Base-by-base conservation (phyloP, 2,797 vertebrate genomes). In the Fistularia tabacaria region DNA sequence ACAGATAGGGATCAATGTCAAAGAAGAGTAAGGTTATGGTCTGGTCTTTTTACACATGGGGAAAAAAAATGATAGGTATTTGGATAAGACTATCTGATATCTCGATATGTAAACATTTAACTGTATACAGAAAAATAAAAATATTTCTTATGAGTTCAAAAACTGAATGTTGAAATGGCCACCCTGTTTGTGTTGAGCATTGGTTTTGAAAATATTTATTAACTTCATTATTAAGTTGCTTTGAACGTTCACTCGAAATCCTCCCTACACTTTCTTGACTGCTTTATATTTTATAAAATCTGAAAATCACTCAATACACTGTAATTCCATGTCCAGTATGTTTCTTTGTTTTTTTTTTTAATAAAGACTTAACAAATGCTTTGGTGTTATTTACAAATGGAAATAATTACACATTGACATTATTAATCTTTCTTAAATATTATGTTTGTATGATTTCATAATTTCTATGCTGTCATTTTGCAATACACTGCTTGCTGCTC, bases 131-230 rank as follows among this genome's bases (percentile, higher is more conserved):
- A 25, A 25, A 25, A 25, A 25, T n/a, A 41, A n/a, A 10, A n/a
- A 36, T 9, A 12, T 12, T 11, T 42, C 12, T 15, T 43, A 8
- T n/a, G 38, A 8, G 12, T 54, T 9, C 9, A 46, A 14, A 46
- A 10, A 46, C 12, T 66, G 11, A 50, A 15, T 56, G 46, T 58
- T 50, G 25, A 25, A 25, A 25, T 25, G 25, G 25, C 25, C 5
- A 25, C 25, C 54, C 49, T 73, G 55, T 80, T 39, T 51, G n/a
- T 70, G 46, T 66, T 79, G 36, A 74, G 54, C 51, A 51, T 57
- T 49, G 11, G 39, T 70, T 73, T 64, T 72, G 65, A 71, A 51
- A 13, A 69, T 75, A 71, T 73, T 69, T 71, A 65, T 71, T 46
- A 66, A 57, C 43, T 1, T 36, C 55, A 53, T 36, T 0, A 46